Evolutionary conservation across 2,888 invertebrate genomes (phyloP), one percentile per base, ranked within the genome.

Genomic region (Merodon equestris): DNA sequence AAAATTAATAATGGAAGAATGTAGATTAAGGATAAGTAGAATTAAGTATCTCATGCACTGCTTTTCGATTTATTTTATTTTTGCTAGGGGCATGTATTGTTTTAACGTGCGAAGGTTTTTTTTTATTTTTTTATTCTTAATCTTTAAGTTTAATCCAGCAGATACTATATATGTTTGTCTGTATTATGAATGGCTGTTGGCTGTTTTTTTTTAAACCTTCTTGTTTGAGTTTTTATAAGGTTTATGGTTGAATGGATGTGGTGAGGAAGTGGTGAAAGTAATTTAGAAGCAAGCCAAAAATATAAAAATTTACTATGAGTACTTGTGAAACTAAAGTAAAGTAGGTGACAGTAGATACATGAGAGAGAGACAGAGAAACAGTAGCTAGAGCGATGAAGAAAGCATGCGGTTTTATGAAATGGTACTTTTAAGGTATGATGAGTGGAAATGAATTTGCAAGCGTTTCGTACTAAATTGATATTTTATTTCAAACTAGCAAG

Each of bases 221-320:
- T 44, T 38, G 53, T 44, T 54, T 45, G 13, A 17, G 36, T 68
- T 34, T 73, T 63, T n/a, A 3, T 40, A 36, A 36, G n/a, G n/a
- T n/a, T 36, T 50, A 19, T 45, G 18, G 34, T 17, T 40, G 10
- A 1, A 40, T 40, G 9, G 13, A 51, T 72, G 42, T 51, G 58
- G 53, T 58, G 54, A 64, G 58, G 53, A 54, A 60, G 70, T 14
- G 57, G 60, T 56, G 44, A 34, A 48, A 63, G 27, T 14, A 77
- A 63, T 77, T 77, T 54, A 77, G 72, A 68, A 77, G 77, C 73
- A 77, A 77, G 73, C 72, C 77, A 50, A 77, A 19, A 66, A 38
- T n/a, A n/a, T n/a, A n/a, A n/a, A n/a, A n/a, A n/a, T n/a, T n/a
- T n/a, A n/a, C n/a, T n/a, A n/a, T n/a, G n/a, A n/a, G 50, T 71